Conservation (phyloP, 2,113 vertebrate species). For the Melanostigma gelatinosum region DNA sequence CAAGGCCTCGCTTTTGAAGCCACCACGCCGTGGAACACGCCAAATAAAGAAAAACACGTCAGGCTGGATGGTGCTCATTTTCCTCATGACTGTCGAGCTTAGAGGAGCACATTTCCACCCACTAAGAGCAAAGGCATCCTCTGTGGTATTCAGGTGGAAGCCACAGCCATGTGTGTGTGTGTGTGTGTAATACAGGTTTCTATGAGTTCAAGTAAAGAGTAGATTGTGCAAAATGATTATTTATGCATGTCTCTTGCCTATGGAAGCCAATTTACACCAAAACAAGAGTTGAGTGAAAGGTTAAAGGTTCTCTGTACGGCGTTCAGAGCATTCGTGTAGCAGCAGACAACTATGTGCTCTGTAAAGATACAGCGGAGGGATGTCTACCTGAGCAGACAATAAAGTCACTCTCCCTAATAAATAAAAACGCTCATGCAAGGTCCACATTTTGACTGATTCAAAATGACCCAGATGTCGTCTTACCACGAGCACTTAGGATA, state of each 20-base stretch:
- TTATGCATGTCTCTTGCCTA: not conserved
- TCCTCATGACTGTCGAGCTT: constrained; percentile 7
- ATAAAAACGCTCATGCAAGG: no score
- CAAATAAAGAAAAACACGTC: constrained; percentile 27
- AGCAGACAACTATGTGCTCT: no score
- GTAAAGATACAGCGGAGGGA: no score
- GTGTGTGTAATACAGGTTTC: not conserved
- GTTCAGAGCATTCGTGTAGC: no score
- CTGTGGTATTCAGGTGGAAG: not conserved
- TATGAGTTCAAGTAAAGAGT: not conserved
- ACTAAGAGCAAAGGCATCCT: not conserved
- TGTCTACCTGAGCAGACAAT: no score
- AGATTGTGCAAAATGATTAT: not conserved
- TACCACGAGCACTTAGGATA: not conserved
- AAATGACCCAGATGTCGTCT: not conserved
- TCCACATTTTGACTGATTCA: no score
- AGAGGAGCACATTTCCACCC: constrained; percentile 3
- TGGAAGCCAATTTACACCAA: not conserved
- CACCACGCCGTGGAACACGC: constrained; percentile 6
- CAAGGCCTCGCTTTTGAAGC: constrained; percentile 41
- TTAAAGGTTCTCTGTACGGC: no score
- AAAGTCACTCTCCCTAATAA: no score
- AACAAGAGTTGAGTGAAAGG: no score
- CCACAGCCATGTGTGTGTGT: not conserved
- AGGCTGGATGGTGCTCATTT: constrained; percentile 37